Percentiles rank a stretch among this genome's conserved stretches.
phyloP scores from a whole-genome alignment of 1,140 invertebrate genomes.

The Drosophila funebris region DNA sequence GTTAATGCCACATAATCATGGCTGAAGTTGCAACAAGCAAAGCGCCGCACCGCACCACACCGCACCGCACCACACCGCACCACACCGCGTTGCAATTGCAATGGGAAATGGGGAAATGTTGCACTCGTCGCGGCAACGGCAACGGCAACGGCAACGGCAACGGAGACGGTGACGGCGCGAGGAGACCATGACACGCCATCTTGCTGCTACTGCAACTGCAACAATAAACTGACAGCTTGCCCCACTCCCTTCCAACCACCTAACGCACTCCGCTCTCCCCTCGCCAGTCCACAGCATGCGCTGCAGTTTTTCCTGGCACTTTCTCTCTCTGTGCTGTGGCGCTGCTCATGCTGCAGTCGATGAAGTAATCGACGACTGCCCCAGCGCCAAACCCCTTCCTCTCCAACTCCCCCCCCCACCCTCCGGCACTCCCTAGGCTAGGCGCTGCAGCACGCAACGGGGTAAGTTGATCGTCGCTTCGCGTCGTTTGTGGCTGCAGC shows the following conservation, averaged over 20 bases:
- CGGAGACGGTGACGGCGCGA: neutral
- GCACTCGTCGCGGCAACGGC: slow-evolving; percentile 1
- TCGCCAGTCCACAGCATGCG: slow-evolving; percentile 1
- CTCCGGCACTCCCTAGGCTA: neutral
- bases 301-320: slow-evolving; percentile 71
- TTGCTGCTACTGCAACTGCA: slow-evolving; percentile 32
- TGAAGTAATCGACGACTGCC: slow-evolving; percentile 65
- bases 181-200: slow-evolving; percentile 63
- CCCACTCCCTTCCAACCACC: neutral
- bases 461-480: slow-evolving; percentile 47
- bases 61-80: slow-evolving; percentile 3
- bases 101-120: slow-evolving; percentile 79
- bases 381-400: slow-evolving; percentile 7
- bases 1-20: slow-evolving; percentile 82
- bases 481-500: slow-evolving; percentile 37
- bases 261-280: neutral
- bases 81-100: slow-evolving; percentile 36
- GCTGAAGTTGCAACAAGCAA: slow-evolving; percentile 74
- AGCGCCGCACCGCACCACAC: neutral
- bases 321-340: slow-evolving; percentile 61
- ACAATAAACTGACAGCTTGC: neutral
- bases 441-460: slow-evolving; percentile 32
- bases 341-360: slow-evolving; percentile 31
- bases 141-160: neutral
- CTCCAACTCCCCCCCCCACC: neutral